Base-by-base conservation (phyloP, 2,888 invertebrate species). In the Idaea straminata region DNA sequence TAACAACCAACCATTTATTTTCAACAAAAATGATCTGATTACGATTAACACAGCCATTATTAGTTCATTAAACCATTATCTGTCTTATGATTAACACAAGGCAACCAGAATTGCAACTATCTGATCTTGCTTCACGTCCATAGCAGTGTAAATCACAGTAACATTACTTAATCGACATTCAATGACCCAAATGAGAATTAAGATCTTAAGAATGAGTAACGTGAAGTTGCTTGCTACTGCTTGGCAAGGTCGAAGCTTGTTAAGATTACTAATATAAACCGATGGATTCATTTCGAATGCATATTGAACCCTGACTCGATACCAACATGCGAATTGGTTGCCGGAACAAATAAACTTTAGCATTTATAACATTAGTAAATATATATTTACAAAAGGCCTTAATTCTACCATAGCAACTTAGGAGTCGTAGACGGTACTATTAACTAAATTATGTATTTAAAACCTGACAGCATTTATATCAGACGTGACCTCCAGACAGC, bases 161-260 rank as follows among this genome's bases (percentile, higher is more conserved):
- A 66, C 66, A 58, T 67, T 66, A 34, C 61, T 64, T 62, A 67
- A 66, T 66, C 59, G 64, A 61, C 57, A 62, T 62, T 69, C 66
- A 64, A 35, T 63, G 67, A 69, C 67, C 69, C 64, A 59, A 67
- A 69, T 66, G 62, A 65, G 25, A 63, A 66, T 61, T 64, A 57
- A 63, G 64, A 62, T 15, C 58, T 62, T 65, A 47, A 47, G 47
- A 47, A 47, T 47, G 47, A 47, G 47, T 47, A 47, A 47, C 47
- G 47, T 47, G 47, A 47, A 47, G 47, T 47, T 10, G 59, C 47
- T 47, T 10, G 61, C 47, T 47, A 47, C 47, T 47, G 47, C 47
- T 47, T 47, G 47, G 47, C 47, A 47, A 47, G 47, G 47, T 47
- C 47, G 10, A 47, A 47, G 47, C 47, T 47, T 47, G 47, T 47